Percentiles rank a stretch among this genome's conserved stretches.
phyloP scores from a whole-genome alignment of 2,113 vertebrate species.

The Haemorhous mexicanus region DNA sequence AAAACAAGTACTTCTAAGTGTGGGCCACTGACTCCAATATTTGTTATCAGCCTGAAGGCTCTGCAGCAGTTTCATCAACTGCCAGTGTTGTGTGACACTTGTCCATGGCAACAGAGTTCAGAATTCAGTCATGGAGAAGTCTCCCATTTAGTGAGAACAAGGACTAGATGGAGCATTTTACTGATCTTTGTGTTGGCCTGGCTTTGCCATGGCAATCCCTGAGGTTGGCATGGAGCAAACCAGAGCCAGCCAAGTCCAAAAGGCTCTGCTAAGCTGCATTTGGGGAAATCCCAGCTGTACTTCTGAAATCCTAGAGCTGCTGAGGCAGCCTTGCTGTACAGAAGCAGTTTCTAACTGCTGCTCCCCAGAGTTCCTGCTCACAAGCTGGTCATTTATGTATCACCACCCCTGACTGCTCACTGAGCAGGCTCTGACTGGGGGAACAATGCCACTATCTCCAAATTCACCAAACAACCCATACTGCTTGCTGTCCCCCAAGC shows the following conservation, averaged over 20 bases:
- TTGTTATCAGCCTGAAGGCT: not conserved
- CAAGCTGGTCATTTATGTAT: not conserved
- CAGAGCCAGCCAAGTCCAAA: not conserved
- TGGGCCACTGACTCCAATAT: not conserved
- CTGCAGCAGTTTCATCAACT: not conserved
- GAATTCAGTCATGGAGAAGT: not conserved
- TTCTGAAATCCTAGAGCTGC: not conserved
- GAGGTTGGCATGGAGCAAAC: not conserved
- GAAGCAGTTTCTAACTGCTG: not conserved
- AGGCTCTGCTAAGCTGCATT: not conserved
- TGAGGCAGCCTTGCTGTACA: not conserved
- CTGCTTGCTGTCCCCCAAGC: not conserved
- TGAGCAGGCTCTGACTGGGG: not conserved
- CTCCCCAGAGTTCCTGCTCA: not conserved
- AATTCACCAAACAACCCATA: not conserved
- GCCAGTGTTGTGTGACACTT: not conserved
- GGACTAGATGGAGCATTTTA: not conserved
- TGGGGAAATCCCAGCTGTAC: not conserved
- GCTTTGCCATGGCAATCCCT: not conserved
- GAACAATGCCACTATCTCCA: not conserved
- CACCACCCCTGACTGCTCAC: rapidly evolving
- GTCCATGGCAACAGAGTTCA: not conserved
- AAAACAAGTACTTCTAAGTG: not conserved
- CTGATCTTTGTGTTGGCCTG: not conserved
- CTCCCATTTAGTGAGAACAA: not conserved